Evolutionary conservation across 2,113 vertebrate genomes (phyloP).

Genomic region (Hippopotamus amphibius): DNA sequence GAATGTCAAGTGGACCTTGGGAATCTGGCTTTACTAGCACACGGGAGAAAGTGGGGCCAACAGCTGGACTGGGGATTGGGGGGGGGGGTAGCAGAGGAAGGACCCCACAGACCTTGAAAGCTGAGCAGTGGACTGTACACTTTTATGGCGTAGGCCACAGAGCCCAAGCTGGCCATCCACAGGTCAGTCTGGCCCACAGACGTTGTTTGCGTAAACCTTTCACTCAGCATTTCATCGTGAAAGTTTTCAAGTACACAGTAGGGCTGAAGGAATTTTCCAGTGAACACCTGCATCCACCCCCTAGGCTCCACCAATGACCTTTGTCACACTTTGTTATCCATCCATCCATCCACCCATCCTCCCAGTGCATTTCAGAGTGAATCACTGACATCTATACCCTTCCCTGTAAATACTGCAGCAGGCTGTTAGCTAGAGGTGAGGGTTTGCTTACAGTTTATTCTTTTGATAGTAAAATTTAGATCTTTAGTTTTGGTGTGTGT

Average conservation of each 20-base stretch:
- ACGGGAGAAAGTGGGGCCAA: not conserved
- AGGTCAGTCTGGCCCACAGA: not conserved
- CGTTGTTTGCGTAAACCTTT: not conserved
- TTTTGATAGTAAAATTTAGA: not conserved
- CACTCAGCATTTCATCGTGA: not conserved
- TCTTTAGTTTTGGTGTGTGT: not conserved
- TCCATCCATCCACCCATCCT: not conserved
- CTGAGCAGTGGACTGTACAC: not conserved
- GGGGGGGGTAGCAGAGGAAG: not conserved
- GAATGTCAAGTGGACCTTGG: not conserved
- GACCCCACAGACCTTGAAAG: not conserved
- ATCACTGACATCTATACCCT: no score
- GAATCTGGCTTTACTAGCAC: not conserved
- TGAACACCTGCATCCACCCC: not conserved
- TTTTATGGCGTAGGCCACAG: not conserved
- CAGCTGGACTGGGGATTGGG: not conserved
- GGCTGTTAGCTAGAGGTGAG: not conserved
- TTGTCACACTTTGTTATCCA: not conserved
- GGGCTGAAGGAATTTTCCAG: not conserved
- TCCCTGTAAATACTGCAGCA: not conserved
- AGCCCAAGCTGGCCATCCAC: accelerated
- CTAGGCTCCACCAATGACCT: not conserved
- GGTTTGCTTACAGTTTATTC: not conserved
- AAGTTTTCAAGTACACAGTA: not conserved
- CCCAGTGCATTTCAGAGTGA: not conserved